Base-by-base conservation (phyloP, 2,113 vertebrate genomes). In the Clarias gariepinus region DNA sequence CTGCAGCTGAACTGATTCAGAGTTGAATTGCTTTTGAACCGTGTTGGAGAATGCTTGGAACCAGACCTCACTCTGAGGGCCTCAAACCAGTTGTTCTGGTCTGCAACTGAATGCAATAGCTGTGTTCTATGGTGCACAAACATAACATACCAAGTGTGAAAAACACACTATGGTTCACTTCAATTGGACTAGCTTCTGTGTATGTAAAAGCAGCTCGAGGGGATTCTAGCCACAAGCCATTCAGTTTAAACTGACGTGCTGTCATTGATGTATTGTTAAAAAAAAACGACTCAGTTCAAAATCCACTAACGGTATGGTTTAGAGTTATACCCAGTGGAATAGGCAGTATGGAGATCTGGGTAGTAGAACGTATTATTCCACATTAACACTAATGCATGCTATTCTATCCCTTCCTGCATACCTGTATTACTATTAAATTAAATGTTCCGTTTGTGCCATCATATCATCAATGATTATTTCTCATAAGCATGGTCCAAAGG, bases 391-490 rank as follows among this genome's bases (percentile, higher is more conserved):
- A 83, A 64, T 25, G 52, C 71, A 84, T 83, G 71, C 73, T 55
- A 13, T 55, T 41, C 74, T 89, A 57, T 83, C 52, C 30, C n/a
- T 15, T 73, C 66, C 81, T 83, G 64, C 61, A 77, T 86, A 57
- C 61, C 69, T 81, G 60, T 82, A 69, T 36, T 86, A 82, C 33
- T 83, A 80, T 84, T 88, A 58, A 81, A 23, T 33, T 84, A 86
- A 52, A 71, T 76, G 47, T 85, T 76, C 68, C 53, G 69, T 79
- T 87, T 47, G 71, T 85, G 79, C 61, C 71, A 61, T 82, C 57
- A 58, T 82, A 77, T 85, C 15, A 58, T 82, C 18, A 77, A 1
- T 81, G 60, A 60, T 61, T 60, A 53, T 74, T 86, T 85, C 57
- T 85, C 71, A 85, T 80, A 41, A 52, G 80, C 85, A 82, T 85